Conservation (phyloP, 2,113 vertebrate species). For the Dicrurus megarhynchus region DNA sequence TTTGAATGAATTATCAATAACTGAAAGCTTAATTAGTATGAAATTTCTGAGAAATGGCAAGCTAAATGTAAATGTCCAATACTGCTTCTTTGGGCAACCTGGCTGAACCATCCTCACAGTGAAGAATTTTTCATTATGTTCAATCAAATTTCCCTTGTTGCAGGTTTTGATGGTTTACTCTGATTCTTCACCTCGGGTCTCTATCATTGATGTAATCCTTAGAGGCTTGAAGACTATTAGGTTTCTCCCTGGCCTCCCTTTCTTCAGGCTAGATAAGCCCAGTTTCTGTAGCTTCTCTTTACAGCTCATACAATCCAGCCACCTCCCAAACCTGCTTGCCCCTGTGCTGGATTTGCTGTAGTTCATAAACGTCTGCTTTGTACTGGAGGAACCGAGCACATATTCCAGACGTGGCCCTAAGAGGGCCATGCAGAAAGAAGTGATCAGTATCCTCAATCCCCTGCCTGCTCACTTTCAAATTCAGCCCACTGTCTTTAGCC, state of each 20-base stretch:
- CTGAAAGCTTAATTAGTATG: neutral
- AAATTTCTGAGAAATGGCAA: neutral
- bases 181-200: neutral
- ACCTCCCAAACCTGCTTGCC: neutral
- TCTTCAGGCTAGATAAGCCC: neutral
- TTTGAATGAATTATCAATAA: neutral
- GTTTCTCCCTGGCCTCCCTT: neutral
- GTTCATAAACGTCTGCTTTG: neutral
- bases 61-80: neutral
- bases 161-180: neutral
- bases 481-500: neutral
- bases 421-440: neutral
- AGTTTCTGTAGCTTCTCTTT: neutral
- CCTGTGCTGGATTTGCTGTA: neutral
- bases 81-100: neutral
- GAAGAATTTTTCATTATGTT: neutral
- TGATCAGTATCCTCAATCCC: neutral
- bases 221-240: neutral
- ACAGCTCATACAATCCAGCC: neutral
- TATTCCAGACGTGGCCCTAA: neutral
- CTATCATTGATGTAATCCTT: neutral
- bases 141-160: neutral
- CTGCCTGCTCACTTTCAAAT: neutral
- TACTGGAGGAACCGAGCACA: neutral
- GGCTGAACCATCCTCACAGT: neutral